Base-by-base conservation (phyloP, 1,140 invertebrate species). In the Liolophura sinensis region DNA sequence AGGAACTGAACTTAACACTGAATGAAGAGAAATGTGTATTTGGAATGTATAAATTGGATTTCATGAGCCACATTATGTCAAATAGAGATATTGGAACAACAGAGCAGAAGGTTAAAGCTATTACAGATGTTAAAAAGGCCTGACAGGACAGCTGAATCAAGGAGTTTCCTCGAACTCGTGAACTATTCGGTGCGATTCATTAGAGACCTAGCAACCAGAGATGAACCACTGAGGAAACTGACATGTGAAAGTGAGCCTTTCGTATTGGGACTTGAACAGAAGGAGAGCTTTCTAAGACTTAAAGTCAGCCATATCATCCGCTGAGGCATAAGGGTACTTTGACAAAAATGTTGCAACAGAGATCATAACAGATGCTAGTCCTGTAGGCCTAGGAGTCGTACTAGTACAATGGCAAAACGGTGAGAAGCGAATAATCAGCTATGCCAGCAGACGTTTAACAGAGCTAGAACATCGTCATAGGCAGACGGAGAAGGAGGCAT, bases 401-500 rank as follows among this genome's bases (percentile, higher is more conserved):
- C 51, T 72, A n/a, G 15, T 65, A 11, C 67, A 72, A 54, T 47
- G 57, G 49, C 22, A 69, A 59, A 48, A 68, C 47, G 24, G 50
- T 18, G 46, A 62, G 24, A 22, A 64, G 49, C 61, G 59, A 25
- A 48, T 66, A 3, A 68, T 78, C 18, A 69, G 70, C 14, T 78
- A 72, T 58, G 65, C 63, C 7, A 68, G 59, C 52, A 46, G 68
- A 18, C 66, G 58, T 24, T 60, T 74, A 40, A 9, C 48, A 11
- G 62, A 61, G 40, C 46, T 60, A 20, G 72, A 76, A 57, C 25
- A 64, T 11, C 52, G 67, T 20, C 84, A 86, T 65, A 75, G 71
- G 0, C 81, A 78, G 12, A 82, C 75, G 14, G 62, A 48, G 83
- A 87, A 71, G 58, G 82, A 87, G 74, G 73, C 67, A 31, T 60